Evolutionary conservation across 2,113 vertebrate genomes (phyloP), one percentile per base, ranked within the genome.

Genomic region (Charina bottae): DNA sequence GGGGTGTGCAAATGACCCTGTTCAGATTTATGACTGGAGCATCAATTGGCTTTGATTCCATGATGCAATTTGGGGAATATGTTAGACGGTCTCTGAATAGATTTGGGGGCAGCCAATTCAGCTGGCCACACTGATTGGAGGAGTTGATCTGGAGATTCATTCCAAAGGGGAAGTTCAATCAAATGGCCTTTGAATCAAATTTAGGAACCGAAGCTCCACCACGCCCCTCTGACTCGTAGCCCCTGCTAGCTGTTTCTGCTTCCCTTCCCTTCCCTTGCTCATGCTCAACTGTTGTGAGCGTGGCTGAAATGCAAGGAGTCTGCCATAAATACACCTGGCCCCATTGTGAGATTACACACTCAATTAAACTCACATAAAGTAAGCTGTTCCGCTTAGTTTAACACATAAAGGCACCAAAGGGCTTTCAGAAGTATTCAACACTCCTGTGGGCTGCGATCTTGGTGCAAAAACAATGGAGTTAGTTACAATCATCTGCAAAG

Each of bases 301-400:
- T n/a, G 42, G 59, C 3, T 53, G 59, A 49, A 49, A 28, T 2
- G 24, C 6, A 9, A 17, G 15, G 3, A 64, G 64, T 17, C 87
- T 53, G 13, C 46, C 58, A 53, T 87, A 59, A 59, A 46, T 64
- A 64, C 59, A n/a, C 55, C 59, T 24, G 87, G 42, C 60, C 28
- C 42, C 42, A n/a, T 64, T 88, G 87, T 64, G 87, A 88, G 42
- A 88, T 64, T 88, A 78, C 23, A 26, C 64, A 78, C 64, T 37
- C 62, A 33, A 56, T 55, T 78, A 55, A 78, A 78, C n/a, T 24
- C 28, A 12, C 53, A 55, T 37, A 78, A 37, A 72, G n/a, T 89
- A 37, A 89, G 72, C 33, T 4, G 19, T 56, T 89, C 53, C 0
- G 17, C 53, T 55, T 78, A 55, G 28, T 78, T 78, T 24, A 78